phyloP scores from a whole-genome alignment of 2,888 invertebrate genomes.

The Drosophila niveifrons region DNA sequence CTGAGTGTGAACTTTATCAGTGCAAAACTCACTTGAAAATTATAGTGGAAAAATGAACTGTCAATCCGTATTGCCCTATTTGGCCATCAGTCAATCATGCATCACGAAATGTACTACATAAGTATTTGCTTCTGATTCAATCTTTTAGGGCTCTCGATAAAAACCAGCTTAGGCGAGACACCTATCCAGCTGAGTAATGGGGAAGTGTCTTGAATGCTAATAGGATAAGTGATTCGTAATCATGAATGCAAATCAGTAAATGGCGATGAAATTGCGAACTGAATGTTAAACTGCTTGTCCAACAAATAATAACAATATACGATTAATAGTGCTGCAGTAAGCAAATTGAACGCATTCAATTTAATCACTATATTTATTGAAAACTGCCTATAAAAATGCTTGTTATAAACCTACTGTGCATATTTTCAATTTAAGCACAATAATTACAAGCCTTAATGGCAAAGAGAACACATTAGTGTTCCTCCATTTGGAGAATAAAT shows the following conservation, averaged over 20 bases:
- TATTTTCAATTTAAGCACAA: conserved; percentile 15
- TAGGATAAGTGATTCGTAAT: background rate
- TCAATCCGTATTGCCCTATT: background rate
- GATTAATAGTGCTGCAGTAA: background rate
- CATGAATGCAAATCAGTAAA: conserved; percentile 7
- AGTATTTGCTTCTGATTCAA: background rate
- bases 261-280: conserved; percentile 1
- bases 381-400: background rate
- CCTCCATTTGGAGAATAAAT: background rate
- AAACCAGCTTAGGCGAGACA: background rate
- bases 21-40: background rate
- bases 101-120: background rate
- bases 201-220: conserved; percentile 37
- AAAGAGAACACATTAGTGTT: background rate
- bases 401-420: background rate
- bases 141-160: background rate
- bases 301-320: conserved; percentile 9
- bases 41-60: background rate
- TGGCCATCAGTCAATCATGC: background rate
- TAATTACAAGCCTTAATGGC: background rate
- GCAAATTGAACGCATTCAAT: conserved; percentile 1
- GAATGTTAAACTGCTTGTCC: conserved; percentile 20
- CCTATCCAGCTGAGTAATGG: conserved; percentile 33
- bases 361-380: background rate
- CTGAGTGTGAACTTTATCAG: background rate